These are phyloP conservation scores for Papilio glaucus DNA, from an alignment of 1,140 invertebrate species.

Conservation along the genomic window DNA sequence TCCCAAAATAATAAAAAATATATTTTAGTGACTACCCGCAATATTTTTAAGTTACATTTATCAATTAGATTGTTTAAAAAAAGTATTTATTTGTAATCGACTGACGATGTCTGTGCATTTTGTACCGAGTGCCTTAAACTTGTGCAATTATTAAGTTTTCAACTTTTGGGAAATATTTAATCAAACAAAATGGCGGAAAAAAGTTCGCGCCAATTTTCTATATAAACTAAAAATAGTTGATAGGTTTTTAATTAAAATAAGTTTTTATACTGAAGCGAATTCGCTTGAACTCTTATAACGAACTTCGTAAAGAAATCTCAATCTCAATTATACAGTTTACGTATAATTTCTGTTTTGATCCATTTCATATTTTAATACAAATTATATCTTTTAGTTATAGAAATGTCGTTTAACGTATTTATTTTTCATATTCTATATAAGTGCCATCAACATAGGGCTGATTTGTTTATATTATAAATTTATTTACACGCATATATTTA, in stretches of 20 bases:
- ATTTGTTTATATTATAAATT: conserved; percentile 7
- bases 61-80: conserved; percentile 20
- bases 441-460: conserved; percentile 26
- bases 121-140: conserved; percentile 34
- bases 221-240: conserved; percentile 17
- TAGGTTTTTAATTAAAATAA: conserved; percentile 17
- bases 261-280: not conserved
- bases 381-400: not conserved
- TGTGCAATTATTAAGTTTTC: conserved; percentile 28
- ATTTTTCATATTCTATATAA: conserved; percentile 30
- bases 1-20: not conserved
- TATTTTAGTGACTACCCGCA: conserved; percentile 1
- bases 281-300: not conserved
- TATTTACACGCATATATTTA: conserved; percentile 16
- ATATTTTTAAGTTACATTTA: conserved; percentile 32
- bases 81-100: conserved; percentile 35
- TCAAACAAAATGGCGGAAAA: conserved; percentile 11
- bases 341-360: conserved; percentile 36
- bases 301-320: conserved; percentile 26
- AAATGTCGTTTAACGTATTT: conserved; percentile 13
- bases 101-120: conserved; percentile 34
- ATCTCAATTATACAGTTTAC: conserved; percentile 29
- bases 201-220: conserved; percentile 12
- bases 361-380: not conserved
- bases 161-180: not conserved